A percentile compares a stretch with the other conserved stretches of the same genome.
phyloP scores from a whole-genome alignment of 1,140 invertebrate genomes.

The Drepana arcuata region DNA sequence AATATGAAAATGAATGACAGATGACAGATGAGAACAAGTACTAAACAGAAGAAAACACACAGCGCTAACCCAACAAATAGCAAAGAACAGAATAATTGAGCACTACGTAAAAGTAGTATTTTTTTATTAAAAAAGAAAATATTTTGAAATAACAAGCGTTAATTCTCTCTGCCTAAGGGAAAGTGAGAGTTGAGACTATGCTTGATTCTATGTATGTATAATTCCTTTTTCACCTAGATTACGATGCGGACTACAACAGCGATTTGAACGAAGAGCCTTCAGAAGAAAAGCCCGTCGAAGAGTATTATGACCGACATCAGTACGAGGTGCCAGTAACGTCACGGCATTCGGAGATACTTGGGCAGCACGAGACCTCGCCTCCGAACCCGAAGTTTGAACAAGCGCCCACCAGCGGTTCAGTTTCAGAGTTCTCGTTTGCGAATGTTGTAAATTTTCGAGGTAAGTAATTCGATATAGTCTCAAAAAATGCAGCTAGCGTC shows the following conservation, averaged over 20 bases:
- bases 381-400: constrained; percentile 26
- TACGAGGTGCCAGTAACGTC: constrained; percentile 33
- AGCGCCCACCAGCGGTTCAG: constrained; percentile 32
- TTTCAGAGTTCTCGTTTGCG: constrained; percentile 44
- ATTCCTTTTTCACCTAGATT: constrained; percentile 18
- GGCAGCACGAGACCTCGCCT: constrained; percentile 21
- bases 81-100: neutral
- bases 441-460: constrained; percentile 61
- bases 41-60: too few species aligned
- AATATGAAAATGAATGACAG: too few species aligned
- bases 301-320: constrained; percentile 29
- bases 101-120: too few species aligned
- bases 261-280: constrained; percentile 16
- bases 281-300: constrained; percentile 10
- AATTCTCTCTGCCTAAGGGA: neutral
- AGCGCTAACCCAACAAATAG: neutral
- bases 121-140: neutral
- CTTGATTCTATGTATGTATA: too few species aligned
- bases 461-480: too few species aligned
- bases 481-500: too few species aligned
- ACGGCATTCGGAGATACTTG: constrained; percentile 19
- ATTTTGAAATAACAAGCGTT: neutral
- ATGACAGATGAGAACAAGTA: too few species aligned
- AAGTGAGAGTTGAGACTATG: too few species aligned
- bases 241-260: constrained; percentile 31